Evolutionary conservation across 2,888 invertebrate species (phyloP), one percentile per base, ranked within the genome.

Genomic region (Megastigmus dorsalis): DNA sequence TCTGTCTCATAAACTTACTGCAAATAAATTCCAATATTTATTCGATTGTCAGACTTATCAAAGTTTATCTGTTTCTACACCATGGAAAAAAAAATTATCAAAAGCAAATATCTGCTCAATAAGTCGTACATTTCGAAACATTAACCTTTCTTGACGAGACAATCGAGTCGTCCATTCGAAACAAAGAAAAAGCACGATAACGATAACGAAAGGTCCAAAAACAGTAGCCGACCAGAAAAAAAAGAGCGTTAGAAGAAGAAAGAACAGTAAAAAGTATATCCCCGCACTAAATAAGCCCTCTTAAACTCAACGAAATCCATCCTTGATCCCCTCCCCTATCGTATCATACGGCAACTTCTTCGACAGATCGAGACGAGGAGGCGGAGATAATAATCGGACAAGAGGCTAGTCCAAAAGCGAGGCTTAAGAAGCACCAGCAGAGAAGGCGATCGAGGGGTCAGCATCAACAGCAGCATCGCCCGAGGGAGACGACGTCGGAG

Each of bases 331-430:
- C 50, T 28, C 52, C 45, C 18, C 26, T n/a, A 43, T 30, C n/a
- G 26, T 15, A 69, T 57, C 38, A 71, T 38, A 63, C 36, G 23
- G 30, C 36, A 43, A 28, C 15, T 55, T 68, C 38, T 66, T 69
- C 71, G 54, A 75, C 74, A 65, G 80, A 80, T 75, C 79, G 76
- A 23, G 82, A 82, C 77, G 83, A 83, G 63, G 82, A 82, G 23
- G 80, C 82, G 18, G 82, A 84, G 75, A 81, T 82, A 72, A 77
- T 81, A 74, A 82, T 83, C 54, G 80, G 80, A 10, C 82, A 83
- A 73, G 75, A 81, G 52, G 76, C 77, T 43, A 57, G 52, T 65
- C 41, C 70, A 54, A 69, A 67, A 70, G 63, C 70, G 23, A 74
- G 54, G 73, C 74, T 73, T 57, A 78, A 71, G 77, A 76, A 77